A percentile compares a stretch with the other conserved stretches of the same genome.
Conservation (phyloP, 2,797 vertebrate genomes). For the Gastrophryne carolinensis region DNA sequence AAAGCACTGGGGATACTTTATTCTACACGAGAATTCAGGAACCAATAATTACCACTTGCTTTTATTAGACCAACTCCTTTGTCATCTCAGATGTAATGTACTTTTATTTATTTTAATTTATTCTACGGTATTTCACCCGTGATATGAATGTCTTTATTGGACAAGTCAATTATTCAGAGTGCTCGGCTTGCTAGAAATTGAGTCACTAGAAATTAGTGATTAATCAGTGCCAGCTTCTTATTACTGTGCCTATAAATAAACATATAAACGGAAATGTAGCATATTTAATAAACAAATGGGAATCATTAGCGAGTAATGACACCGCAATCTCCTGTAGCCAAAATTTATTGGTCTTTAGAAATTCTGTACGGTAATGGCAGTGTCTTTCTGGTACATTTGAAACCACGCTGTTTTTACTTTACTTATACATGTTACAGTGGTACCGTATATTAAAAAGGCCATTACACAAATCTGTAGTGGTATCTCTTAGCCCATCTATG, state of each 20-base stretch:
- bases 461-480: too few species aligned
- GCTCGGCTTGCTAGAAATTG: conserved; percentile 6
- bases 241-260: conserved; percentile 17
- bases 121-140: background rate
- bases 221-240: conserved; percentile 5
- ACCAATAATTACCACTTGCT: background rate
- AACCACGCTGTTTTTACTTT: background rate
- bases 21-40: background rate
- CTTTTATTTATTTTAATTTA: conserved; percentile 2
- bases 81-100: background rate
- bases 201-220: conserved; percentile 6
- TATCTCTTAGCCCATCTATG: too few species aligned
- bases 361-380: background rate
- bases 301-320: conserved; percentile 30
- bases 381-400: background rate
- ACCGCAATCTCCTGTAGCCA: background rate
- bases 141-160: conserved; percentile 5
- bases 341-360: background rate
- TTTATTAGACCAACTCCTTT: background rate
- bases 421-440: too few species aligned
- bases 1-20: background rate
- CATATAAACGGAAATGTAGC: conserved; percentile 23
- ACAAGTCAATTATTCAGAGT: conserved; percentile 23
- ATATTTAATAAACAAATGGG: conserved; percentile 29
- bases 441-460: too few species aligned